A percentile compares a stretch with the other conserved stretches of the same genome.
These are phyloP conservation scores for Fringilla coelebs DNA, from an alignment of 2,797 vertebrate genomes.

Conservation along the genomic window DNA sequence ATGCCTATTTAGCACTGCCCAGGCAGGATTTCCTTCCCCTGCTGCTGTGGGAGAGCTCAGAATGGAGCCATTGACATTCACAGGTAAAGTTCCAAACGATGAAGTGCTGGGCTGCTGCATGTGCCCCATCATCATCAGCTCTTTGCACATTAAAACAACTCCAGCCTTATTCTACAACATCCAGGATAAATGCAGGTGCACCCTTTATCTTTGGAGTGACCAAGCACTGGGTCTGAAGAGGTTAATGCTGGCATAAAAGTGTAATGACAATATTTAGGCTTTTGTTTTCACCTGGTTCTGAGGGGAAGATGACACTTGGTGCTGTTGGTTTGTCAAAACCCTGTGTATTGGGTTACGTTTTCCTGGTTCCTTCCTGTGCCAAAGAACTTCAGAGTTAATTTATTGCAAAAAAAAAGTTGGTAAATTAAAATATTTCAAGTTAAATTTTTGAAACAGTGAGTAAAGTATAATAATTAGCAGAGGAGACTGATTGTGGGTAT, in stretches of 20 bases:
- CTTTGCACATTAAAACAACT: not conserved
- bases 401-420: not conserved
- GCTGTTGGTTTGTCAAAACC: not conserved
- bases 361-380: not conserved
- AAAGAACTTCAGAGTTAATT: not conserved
- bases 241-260: not conserved
- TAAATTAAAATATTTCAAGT: not conserved
- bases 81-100: not conserved
- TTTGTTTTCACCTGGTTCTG: not conserved
- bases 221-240: not conserved
- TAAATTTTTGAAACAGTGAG: not conserved
- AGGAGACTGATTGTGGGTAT: not conserved
- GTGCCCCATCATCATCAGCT: not conserved
- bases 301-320: not conserved
- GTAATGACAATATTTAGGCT: conserved; percentile 7
- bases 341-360: rapidly evolving
- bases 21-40: not conserved
- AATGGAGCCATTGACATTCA: not conserved
- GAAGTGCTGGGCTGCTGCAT: not conserved
- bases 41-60: not conserved
- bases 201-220: not conserved
- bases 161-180: not conserved
- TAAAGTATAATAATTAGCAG: not conserved
- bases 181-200: not conserved
- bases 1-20: not conserved